Base-by-base conservation (phyloP, 2,113 vertebrate genomes). In the Pituophis catenifer region DNA sequence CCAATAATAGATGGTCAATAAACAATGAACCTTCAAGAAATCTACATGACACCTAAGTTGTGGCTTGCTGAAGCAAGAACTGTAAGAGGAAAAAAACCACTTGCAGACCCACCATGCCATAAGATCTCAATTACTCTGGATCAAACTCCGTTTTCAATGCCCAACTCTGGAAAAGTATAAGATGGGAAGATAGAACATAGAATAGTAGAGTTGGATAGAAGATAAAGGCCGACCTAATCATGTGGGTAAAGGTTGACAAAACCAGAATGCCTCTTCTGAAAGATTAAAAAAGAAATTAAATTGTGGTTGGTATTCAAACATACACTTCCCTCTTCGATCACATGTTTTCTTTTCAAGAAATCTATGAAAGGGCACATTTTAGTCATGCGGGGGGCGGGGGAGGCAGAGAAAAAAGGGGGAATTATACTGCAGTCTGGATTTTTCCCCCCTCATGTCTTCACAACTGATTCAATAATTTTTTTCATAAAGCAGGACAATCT, bases 281-380 rank as follows among this genome's bases (percentile, higher is more conserved):
- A 26, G 24, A 58, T 58, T 58, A 8, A 58, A 58, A 95, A 92
- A 95, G 10, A 92, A 92, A 95, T 94, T 7, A 94, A 0, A 0
- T 89, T 93, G 94, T 90, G 86, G 93, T 95, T 91, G 55, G 0
- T 26, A 58, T 65, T 91, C 65, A 54, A 17, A 52, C 55, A 62
- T 59, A 13, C 2, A 13, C 44, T 19, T 86, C 48, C 90, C 94
- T 86, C 90, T 85, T 57, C 70, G 91, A 91, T 95, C 96, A 93
- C 94, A 91, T 92, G 94, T 62, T 95, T 95, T 93, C 29, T 65
- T 94, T 86, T 92, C 92, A 95, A 70, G 2, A 3, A 48, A 29
- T 89, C 91, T 88, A 95, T 48, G 59, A 91, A 95, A 94, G 44
- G 1, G 9, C 93, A 91, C 55, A 0, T 91, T 96, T 89, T 92